Conservation (phyloP, 53 echinoderm and acorn worm genomes). For the Actinopyga echinites region DNA sequence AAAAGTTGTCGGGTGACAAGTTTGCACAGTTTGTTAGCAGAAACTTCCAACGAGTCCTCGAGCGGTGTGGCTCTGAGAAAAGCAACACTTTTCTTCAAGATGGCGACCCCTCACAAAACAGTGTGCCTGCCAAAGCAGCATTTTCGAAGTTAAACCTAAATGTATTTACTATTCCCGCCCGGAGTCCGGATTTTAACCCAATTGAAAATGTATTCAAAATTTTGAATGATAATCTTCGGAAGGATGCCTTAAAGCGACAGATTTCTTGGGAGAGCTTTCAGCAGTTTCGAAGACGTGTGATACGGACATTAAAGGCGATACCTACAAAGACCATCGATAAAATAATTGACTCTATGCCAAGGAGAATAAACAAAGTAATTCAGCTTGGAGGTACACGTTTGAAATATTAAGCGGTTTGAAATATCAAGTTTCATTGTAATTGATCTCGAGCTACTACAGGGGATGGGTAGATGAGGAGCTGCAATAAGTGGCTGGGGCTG, state of each 20-base stretch:
- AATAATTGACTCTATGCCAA: constrained; percentile 4
- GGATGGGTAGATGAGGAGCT: not conserved
- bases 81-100: constrained; percentile 6
- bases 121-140: not conserved
- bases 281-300: not conserved
- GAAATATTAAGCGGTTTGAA: constrained; percentile 2
- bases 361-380: not conserved
- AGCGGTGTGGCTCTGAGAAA: not conserved
- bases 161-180: not conserved
- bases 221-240: not conserved
- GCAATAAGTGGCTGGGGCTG: no score
- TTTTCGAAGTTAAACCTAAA: not conserved
- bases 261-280: not conserved
- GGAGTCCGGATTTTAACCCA: constrained; percentile 8
- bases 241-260: constrained; percentile 1
- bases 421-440: not conserved
- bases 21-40: constrained; percentile 9
- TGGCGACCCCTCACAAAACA: constrained; percentile 13
- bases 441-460: not conserved
- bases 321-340: not conserved
- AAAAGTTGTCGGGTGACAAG: not conserved
- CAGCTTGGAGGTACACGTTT: not conserved
- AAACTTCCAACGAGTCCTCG: not conserved
- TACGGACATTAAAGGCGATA: not conserved
- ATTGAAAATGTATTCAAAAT: not conserved